Base-by-base conservation (phyloP, 2,888 invertebrate species). In the Bruchidius siliquastri region DNA sequence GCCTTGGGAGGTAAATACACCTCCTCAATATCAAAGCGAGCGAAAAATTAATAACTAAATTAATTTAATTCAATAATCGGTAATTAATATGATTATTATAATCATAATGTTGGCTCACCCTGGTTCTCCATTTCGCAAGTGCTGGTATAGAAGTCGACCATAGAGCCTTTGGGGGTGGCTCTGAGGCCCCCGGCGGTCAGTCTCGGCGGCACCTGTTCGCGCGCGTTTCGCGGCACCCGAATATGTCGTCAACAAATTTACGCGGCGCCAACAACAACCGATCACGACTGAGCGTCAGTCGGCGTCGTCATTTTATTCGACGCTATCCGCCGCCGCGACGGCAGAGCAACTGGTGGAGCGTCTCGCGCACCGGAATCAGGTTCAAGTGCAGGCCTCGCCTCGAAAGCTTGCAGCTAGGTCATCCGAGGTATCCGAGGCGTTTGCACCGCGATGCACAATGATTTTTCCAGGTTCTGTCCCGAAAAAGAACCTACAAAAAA, bases 51-150 rank as follows among this genome's bases (percentile, higher is more conserved):
- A n/a, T n/a, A n/a, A n/a, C n/a, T n/a, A n/a, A n/a, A n/a, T n/a
- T n/a, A n/a, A n/a, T n/a, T n/a, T n/a, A n/a, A n/a, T n/a, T n/a
- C n/a, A n/a, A n/a, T n/a, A n/a, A n/a, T n/a, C n/a, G n/a, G n/a
- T n/a, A n/a, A n/a, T n/a, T n/a, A n/a, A n/a, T n/a, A n/a, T n/a
- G n/a, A n/a, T n/a, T n/a, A n/a, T n/a, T n/a, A n/a, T n/a, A n/a
- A n/a, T n/a, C n/a, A n/a, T n/a, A 26, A 26, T 26, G 26, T 26
- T 26, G 8, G 26, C 26, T 72, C 74, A 77, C 76, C 76, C 74
- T 75, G 77, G 72, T 77, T 79, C 66, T 74, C 77, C 79, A 79
- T 78, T 68, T 75, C 76, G 72, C 76, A 75, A 68, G 76, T 76
- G 75, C 76, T 76, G 49, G 76, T 76, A 71, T 75, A 76, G 68